Conservation (phyloP, 2,888 invertebrate species). For the Trisateles emortualis region DNA sequence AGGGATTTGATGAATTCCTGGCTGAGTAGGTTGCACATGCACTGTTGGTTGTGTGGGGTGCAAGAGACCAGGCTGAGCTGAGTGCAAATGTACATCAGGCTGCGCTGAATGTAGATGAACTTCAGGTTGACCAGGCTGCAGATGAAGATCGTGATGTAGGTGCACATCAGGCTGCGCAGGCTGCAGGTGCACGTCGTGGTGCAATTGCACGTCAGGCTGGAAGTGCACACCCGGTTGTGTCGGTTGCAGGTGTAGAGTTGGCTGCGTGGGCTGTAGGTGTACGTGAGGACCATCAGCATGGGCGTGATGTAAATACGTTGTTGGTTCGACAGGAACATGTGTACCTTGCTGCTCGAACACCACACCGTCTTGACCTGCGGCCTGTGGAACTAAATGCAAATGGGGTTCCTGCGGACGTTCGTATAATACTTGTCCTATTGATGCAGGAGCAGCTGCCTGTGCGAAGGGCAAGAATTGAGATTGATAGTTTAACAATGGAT, state of each 20-base stretch:
- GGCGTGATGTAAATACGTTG: constrained; percentile 49
- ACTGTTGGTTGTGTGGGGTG: constrained; percentile 39
- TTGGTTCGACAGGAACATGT: constrained; percentile 54
- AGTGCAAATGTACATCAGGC: constrained; percentile 24
- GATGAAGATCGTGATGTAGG: constrained; percentile 42
- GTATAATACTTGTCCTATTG: constrained; percentile 51
- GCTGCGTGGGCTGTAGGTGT: constrained; percentile 43
- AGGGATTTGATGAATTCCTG: constrained; percentile 53
- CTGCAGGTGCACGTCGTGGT: constrained; percentile 35
- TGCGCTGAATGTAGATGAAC: constrained; percentile 39
- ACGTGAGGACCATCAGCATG: constrained; percentile 51
- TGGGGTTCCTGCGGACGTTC: constrained; percentile 66
- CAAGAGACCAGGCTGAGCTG: constrained; percentile 31
- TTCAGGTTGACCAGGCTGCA: constrained; percentile 38
- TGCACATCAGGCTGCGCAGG: constrained; percentile 44
- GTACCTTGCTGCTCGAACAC: constrained; percentile 57
- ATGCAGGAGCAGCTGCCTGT: constrained; percentile 48
- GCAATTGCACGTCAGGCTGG: constrained; percentile 41
- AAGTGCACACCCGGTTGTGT: constrained; percentile 46
- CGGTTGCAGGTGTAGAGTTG: constrained; percentile 40
- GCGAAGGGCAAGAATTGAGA: constrained; percentile 58
- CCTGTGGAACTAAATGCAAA: constrained; percentile 61
- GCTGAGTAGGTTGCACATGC: constrained; percentile 51
- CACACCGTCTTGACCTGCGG: constrained; percentile 49
- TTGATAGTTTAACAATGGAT: constrained; percentile 73